Percentiles rank a stretch among this genome's conserved stretches.
Evolutionary conservation across 2,888 invertebrate species (phyloP).

Genomic region (Callimorpha dominula): DNA sequence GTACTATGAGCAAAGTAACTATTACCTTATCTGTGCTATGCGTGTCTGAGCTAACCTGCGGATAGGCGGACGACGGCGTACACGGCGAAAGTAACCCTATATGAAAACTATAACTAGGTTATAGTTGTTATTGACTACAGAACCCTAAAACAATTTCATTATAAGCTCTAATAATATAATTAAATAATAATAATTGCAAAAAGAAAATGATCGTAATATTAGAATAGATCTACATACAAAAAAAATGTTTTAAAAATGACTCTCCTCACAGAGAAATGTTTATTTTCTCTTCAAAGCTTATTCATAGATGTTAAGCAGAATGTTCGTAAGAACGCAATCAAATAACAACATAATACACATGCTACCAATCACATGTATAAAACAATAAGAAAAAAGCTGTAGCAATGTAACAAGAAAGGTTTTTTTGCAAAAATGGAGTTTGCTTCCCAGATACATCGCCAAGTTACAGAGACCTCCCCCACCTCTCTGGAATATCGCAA

Average conservation of each 20-base stretch:
- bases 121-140: background rate
- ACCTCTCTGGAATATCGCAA: constrained; percentile 20
- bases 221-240: too few species aligned
- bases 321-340: constrained; percentile 24
- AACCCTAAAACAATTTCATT: background rate
- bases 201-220: too few species aligned
- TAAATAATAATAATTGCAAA: background rate
- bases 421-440: constrained; percentile 60
- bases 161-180: background rate
- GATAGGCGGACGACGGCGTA: too few species aligned
- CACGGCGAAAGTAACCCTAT: too few species aligned
- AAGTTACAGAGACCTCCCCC: constrained; percentile 44
- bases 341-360: constrained; percentile 40
- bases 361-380: constrained; percentile 26
- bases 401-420: constrained; percentile 60
- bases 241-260: too few species aligned
- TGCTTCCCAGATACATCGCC: constrained; percentile 57
- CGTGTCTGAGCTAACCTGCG: too few species aligned
- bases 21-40: too few species aligned
- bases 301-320: too few species aligned
- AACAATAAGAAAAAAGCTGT: constrained; percentile 55
- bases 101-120: too few species aligned
- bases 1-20: too few species aligned
- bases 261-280: background rate
- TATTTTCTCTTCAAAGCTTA: too few species aligned